These are phyloP conservation scores for Telmatochromis sp. DNA, from an alignment of 2,113 vertebrate species.

Conservation along the genomic window DNA sequence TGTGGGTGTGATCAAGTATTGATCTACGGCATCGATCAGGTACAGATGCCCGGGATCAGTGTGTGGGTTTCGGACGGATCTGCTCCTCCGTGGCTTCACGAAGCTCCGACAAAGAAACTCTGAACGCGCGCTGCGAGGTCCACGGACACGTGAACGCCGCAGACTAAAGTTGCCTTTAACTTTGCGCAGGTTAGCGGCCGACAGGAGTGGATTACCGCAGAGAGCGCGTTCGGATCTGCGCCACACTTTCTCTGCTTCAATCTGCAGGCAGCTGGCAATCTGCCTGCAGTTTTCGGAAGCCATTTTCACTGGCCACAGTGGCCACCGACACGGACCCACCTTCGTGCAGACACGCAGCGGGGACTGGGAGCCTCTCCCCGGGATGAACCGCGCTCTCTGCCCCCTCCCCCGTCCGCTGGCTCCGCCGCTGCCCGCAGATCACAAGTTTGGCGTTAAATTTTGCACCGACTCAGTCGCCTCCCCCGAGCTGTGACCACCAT, in stretches of 20 bases:
- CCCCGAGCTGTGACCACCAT: conserved; percentile 86
- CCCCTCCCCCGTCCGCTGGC: neutral
- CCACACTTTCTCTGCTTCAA: neutral
- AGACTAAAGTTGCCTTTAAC: neutral
- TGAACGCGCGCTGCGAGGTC: neutral
- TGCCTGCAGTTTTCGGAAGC: conserved; percentile 72
- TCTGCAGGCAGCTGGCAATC: conserved; percentile 57
- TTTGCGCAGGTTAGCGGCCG: neutral
- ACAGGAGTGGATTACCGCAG: neutral
- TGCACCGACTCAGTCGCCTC: conserved; percentile 75
- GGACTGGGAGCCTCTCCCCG: neutral
- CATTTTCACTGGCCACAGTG: conserved; percentile 84
- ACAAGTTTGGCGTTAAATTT: conserved; percentile 66
- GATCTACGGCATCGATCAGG: neutral
- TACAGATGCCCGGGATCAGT: neutral
- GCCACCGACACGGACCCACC: conserved; percentile 81
- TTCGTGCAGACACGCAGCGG: conserved; percentile 27
- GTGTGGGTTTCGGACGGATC: neutral
- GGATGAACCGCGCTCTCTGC: neutral
- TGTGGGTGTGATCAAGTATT: neutral
- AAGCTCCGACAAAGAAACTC: neutral
- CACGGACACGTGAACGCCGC: neutral
- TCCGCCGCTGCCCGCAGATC: conserved; percentile 40
- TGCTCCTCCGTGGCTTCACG: neutral
- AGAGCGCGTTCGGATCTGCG: neutral